Evolutionary conservation across 2,888 invertebrate species (phyloP).

Genomic region (Oxystoma pomonae): DNA sequence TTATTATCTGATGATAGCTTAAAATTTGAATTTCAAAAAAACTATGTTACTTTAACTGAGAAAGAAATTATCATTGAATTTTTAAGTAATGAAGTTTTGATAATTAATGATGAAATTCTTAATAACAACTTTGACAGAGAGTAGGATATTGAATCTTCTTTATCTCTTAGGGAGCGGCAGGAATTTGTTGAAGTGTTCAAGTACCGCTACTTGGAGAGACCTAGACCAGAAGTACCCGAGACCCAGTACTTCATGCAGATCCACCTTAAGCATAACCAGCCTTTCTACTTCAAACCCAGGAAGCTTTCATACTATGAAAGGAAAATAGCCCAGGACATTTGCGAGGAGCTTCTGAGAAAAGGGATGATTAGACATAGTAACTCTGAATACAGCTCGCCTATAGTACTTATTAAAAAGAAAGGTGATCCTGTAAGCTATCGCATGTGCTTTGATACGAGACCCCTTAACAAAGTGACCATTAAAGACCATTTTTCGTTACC

Average conservation of each 20-base stretch:
- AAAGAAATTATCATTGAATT: too few species aligned
- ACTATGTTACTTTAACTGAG: not conserved
- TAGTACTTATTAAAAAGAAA: slow-evolving; percentile 31
- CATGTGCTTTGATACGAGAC: slow-evolving; percentile 33
- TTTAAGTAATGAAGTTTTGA: too few species aligned
- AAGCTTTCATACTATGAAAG: slow-evolving; percentile 25
- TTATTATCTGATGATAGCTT: not conserved
- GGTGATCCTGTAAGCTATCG: slow-evolving; percentile 26
- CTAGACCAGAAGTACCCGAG: slow-evolving; percentile 15
- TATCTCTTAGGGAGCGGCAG: not conserved
- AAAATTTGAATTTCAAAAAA: not conserved
- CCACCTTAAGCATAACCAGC: slow-evolving; percentile 18
- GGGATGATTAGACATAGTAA: slow-evolving; percentile 24
- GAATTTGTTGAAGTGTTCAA: not conserved
- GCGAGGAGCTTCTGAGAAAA: slow-evolving; percentile 21
- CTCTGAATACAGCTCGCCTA: slow-evolving; percentile 32
- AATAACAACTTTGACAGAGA: not conserved
- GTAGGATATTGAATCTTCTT: slow-evolving; percentile 9
- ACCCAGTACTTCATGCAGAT: slow-evolving; percentile 25
- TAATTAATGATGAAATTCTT: not conserved
- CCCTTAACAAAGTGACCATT: slow-evolving; percentile 30
- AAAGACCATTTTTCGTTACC: slow-evolving; percentile 31
- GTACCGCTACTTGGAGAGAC: not conserved
- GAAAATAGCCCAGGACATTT: slow-evolving; percentile 17
- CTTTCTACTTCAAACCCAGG: slow-evolving; percentile 21